These are phyloP conservation scores for Orthosia incerta DNA, from an alignment of 2,888 invertebrate species.

Conservation along the genomic window DNA sequence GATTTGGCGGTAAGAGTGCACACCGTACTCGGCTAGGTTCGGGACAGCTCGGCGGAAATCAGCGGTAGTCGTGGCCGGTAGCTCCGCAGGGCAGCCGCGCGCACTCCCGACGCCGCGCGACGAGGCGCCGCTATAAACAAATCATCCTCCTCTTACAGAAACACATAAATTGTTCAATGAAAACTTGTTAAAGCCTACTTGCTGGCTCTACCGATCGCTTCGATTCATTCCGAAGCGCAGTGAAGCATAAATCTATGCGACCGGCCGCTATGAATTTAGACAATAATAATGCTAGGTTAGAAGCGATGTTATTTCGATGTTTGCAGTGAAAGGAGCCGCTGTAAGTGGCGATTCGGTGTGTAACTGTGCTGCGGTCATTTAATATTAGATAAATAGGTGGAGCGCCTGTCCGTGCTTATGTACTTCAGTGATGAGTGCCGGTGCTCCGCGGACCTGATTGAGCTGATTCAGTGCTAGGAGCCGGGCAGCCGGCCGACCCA, in stretches of 20 bases:
- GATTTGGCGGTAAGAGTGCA: slow-evolving; percentile 77
- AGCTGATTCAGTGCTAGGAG: slow-evolving; percentile 54
- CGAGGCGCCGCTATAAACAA: slow-evolving; percentile 82
- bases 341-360: slow-evolving; percentile 76
- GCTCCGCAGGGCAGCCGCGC: slow-evolving; percentile 69
- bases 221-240: slow-evolving; percentile 44
- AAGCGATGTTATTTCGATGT: slow-evolving; percentile 77
- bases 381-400: slow-evolving; percentile 73
- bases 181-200: slow-evolving; percentile 68
- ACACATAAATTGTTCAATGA: slow-evolving; percentile 78
- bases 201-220: slow-evolving; percentile 41
- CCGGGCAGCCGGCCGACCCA: slow-evolving; percentile 23
- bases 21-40: slow-evolving; percentile 75
- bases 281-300: slow-evolving; percentile 78
- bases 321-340: slow-evolving; percentile 86
- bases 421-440: slow-evolving; percentile 69
- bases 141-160: slow-evolving; percentile 77
- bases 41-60: slow-evolving; percentile 71
- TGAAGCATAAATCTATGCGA: slow-evolving; percentile 76
- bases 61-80: slow-evolving; percentile 78
- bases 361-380: slow-evolving; percentile 78
- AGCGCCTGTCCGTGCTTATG: slow-evolving; percentile 70
- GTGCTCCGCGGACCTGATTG: slow-evolving; percentile 54
- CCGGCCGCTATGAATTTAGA: slow-evolving; percentile 83
- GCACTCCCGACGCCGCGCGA: slow-evolving; percentile 61